Base-by-base conservation (phyloP, 2,113 vertebrate genomes). In the Meleagris gallopavo region DNA sequence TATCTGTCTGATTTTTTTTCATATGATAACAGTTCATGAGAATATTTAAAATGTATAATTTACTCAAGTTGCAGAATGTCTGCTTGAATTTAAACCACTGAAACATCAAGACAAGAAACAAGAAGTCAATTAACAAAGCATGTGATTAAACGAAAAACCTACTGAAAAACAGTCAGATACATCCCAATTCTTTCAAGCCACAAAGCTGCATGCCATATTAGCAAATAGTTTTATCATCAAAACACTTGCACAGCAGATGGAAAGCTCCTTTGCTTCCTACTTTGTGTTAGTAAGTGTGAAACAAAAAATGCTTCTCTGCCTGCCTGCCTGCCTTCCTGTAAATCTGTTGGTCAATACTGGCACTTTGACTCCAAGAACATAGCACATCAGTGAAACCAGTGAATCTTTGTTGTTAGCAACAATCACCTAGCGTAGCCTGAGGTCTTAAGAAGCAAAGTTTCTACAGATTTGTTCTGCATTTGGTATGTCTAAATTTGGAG, bases 1-100 rank as follows among this genome's bases (percentile, higher is more conserved):
- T 93, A 94, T 82, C 82, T 91, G n/a, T 81, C 94, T 95, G 90
- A 85, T 91, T 89, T 94, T 83, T 82, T 50, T 94, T 95, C 64
- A 78, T 90, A 91, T 12, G 58, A 95, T 79, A 94, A 72, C 75
- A 72, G 46, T 86, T 89, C 52, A 72, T 75, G 71, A 86, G 85
- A 91, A 66, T 88, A 92, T 83, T 90, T 88, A 20, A 89, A 93
- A 90, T 69, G 38, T 70, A 25, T 82, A 54, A 94, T 94, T 88
- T 91, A 94, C 57, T 82, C 76, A 94, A 78, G 90, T 75, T 94
- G 30, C 69, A 95, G 73, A 32, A 83, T 75, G 77, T 70, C 69
- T 95, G 61, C 71, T 61, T 58, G 61, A 83, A 65, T 94, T 72
- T 61, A 93, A 93, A 86, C 43, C 27, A 81, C 50, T 83, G 83